Evolutionary conservation across 2,888 invertebrate species (phyloP), one percentile per base, ranked within the genome.

Genomic region (Parelbella ahira): DNA sequence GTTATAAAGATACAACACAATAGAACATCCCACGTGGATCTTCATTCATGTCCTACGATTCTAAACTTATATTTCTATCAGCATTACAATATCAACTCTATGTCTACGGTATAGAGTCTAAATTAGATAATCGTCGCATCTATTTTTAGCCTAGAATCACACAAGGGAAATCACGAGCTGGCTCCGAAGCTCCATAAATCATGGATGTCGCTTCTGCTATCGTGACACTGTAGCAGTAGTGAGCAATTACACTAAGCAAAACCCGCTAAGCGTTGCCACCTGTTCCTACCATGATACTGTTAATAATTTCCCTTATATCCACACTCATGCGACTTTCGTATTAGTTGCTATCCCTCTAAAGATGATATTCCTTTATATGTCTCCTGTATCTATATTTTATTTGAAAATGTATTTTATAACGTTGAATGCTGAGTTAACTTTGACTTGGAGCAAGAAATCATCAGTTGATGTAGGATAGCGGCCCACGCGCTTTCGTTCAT

Each of bases 401-500:
- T 13, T 27, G 37, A 50, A 54, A 38, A 46, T 50, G 19, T 48
- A 20, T 44, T 49, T 51, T 55, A 53, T 27, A 9, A 4, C 6
- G n/a, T 12, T 42, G 21, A 15, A 25, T 23, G 44, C 48, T 51
- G 50, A 49, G 54, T 37, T 36, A 27, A 50, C 23, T 50, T 51
- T 52, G 24, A 24, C 25, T 9, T 45, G 44, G 50, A 53, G 44
- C 44, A 12, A 36, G 7, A 18, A 8, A 36, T 28, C 23, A 29
- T 42, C 47, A 49, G 47, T 46, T 50, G 75, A 79, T 81, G 67
- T 68, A 63, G 72, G 76, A 84, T 82, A 73, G 56, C 63, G 47
- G 47, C 86, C 86, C 69, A 84, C 86, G 68, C 81, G 61, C 67
- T 81, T 83, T 81, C 81, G 71, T 82, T 80, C 72, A 74, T 80